Base-by-base conservation (phyloP, 1,140 invertebrate genomes). In the Coelopa frigida region DNA sequence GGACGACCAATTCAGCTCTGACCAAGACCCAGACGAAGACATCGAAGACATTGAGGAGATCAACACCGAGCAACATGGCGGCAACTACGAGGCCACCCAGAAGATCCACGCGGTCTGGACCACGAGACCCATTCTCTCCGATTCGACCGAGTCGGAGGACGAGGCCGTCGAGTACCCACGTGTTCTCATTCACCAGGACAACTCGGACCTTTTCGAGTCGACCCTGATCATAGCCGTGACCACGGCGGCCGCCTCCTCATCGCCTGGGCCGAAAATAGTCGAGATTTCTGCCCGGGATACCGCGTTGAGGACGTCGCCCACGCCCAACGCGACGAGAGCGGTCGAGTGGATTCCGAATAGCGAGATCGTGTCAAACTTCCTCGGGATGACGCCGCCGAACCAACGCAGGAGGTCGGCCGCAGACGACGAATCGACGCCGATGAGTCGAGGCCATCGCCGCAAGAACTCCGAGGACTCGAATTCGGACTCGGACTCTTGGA, bases 181-280 rank as follows among this genome's bases (percentile, higher is more conserved):
- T 0, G 63, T 66, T 6, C 52, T 67, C n/a, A 63, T 67, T 33
- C 63, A 67, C 33, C 63, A 67, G 27, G 58, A 67, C 48, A 61
- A 66, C 27, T 55, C 60, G 1, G 62, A 67, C 32, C 42, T 48
- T 27, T 59, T 53, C 50, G 63, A 67, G 37, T 66, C 63, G 3
- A 67, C 63, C n/a, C 31, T 67, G 32, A 63, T 66, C 14, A 59
- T 66, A 44, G 63, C 63, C 4, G 57, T 67, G 26, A 49, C 63
- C 4, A 45, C 45, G 5, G 54, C 52, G 10, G 32, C 41, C 21
- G 17, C 48, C 10, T 44, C 50, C 2, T 10, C 43, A 5, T 37
- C 46, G 0, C 23, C 45, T 15, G 14, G 37, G 20, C 40, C 47
- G 3, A 20, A 38, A 6, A 48, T 52, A 8, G 31, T 26, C 5